Evolutionary conservation across 2,797 vertebrate genomes (phyloP).

Genomic region (Sebastes alutus): DNA sequence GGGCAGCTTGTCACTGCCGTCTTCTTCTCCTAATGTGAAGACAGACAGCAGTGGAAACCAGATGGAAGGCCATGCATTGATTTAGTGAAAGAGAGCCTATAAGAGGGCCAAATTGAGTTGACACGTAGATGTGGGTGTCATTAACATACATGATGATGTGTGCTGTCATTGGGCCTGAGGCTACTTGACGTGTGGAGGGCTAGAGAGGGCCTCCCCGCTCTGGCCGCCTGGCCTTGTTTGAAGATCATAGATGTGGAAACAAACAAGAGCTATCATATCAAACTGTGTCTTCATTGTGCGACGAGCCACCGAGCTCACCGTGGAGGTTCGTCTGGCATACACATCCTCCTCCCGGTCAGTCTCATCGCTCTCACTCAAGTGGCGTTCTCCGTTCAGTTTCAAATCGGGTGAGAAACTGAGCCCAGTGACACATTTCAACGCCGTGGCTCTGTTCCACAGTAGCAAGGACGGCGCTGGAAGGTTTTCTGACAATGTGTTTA

Average conservation of each 20-base stretch:
- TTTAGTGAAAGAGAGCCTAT: slow-evolving; percentile 72
- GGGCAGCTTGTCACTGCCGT: slow-evolving; percentile 16
- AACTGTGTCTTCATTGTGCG: slow-evolving; percentile 30
- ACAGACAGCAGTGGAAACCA: slow-evolving; percentile 71
- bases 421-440: slow-evolving; percentile 64
- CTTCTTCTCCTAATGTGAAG: slow-evolving; percentile 50
- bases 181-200: slow-evolving; percentile 40
- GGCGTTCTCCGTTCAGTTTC: slow-evolving; percentile 21
- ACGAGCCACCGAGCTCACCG: slow-evolving; percentile 3
- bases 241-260: slow-evolving; percentile 46
- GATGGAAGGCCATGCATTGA: slow-evolving; percentile 76
- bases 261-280: slow-evolving; percentile 33
- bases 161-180: slow-evolving; percentile 60
- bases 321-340: slow-evolving; percentile 14
- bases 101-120: slow-evolving; percentile 77
- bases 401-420: slow-evolving; percentile 69
- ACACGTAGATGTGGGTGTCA: slow-evolving; percentile 74
- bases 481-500: slow-evolving; percentile 66
- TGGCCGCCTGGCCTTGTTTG: slow-evolving; percentile 42
- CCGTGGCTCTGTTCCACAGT: slow-evolving; percentile 42
- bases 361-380: slow-evolving; percentile 28
- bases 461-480: slow-evolving; percentile 52
- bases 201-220: slow-evolving; percentile 33
- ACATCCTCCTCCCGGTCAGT: slow-evolving; percentile 33
- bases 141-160: slow-evolving; percentile 76